Evolutionary conservation across 2,797 vertebrate species (phyloP), one percentile per base, ranked within the genome.

Genomic region (Hippocampus kuda): DNA sequence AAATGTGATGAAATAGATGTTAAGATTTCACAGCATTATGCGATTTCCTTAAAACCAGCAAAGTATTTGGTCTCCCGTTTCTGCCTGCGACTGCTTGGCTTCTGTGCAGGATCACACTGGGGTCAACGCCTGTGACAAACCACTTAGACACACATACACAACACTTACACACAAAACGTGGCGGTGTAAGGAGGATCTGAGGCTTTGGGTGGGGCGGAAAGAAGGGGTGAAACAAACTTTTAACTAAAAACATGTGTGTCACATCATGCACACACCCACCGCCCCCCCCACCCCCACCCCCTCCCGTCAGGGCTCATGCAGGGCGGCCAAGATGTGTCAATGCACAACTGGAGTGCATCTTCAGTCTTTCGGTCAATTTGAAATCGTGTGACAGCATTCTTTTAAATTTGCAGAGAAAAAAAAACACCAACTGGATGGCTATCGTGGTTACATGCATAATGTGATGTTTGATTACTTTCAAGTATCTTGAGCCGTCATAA

Each of bases 201-300:
- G 91, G 91, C 89, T 92, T 81, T 79, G 77, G 82, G 90, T 78
- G 82, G 78, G 79, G 73, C 79, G n/a, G 71, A 16, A 56, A 56
- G 27, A 34, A 67, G 38, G 89, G 89, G 88, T 89, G 91, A 91
- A 89, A 92, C 89, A 91, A 91, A 84, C 88, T 82, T 80, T 56
- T 95, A 98, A 98, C 91, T 80, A 84, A 91, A 96, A 96, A 91
- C 96, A 98, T 98, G 94, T 86, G 89, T 88, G 81, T 84, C 88
- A 93, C 90, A 90, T 88, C 65, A 76, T 49, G 56, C 61, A 59
- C 54, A 34, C 59, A 18, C 30, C 24, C 56, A 59, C 2, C n/a
- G 10, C 53, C 3, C 54, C 2, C 34, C 34, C 34, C 34, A 5
- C 34, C 34, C 6, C 34, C 34, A 38, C 6, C 34, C 34, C 6